Percentiles rank a stretch among this genome's conserved stretches.
Evolutionary conservation across 2,888 invertebrate genomes (phyloP).

Genomic region (Ceraclea dissimilis): DNA sequence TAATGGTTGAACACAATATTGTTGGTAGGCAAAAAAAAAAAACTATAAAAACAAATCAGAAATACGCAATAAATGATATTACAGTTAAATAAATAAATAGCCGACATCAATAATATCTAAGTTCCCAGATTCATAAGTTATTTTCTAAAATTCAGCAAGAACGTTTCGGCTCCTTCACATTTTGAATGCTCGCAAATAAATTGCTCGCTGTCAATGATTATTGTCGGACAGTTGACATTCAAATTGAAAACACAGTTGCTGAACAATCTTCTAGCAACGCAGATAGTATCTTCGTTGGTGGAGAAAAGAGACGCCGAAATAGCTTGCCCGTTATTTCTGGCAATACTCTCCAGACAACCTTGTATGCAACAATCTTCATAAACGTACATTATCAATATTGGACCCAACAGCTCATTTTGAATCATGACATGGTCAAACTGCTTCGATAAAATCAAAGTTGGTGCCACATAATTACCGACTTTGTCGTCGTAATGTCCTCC

Average conservation of each 20-base stretch:
- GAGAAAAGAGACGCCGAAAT: not conserved
- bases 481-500: conserved; percentile 84
- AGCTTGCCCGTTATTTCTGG: conserved; percentile 31
- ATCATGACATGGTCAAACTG: conserved; percentile 83
- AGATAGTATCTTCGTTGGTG: not conserved
- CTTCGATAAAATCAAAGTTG: conserved; percentile 80
- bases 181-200: not conserved
- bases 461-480: conserved; percentile 86
- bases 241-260: not conserved
- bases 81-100: no score
- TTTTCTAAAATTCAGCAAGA: not conserved
- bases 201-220: not conserved
- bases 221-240: not conserved
- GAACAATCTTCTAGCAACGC: not conserved
- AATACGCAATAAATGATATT: no score
- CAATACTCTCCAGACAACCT: conserved; percentile 64
- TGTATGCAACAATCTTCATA: conserved; percentile 73
- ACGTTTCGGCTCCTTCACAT: not conserved
- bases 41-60: no score
- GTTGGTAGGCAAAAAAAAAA: no score
- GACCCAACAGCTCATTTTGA: conserved; percentile 96
- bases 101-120: no score
- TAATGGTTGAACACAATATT: no score
- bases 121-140: no score
- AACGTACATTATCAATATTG: conserved; percentile 80